Percentiles rank a stretch among this genome's conserved stretches.
phyloP scores from a whole-genome alignment of 1,140 invertebrate species.

The Drosophila elegans region DNA sequence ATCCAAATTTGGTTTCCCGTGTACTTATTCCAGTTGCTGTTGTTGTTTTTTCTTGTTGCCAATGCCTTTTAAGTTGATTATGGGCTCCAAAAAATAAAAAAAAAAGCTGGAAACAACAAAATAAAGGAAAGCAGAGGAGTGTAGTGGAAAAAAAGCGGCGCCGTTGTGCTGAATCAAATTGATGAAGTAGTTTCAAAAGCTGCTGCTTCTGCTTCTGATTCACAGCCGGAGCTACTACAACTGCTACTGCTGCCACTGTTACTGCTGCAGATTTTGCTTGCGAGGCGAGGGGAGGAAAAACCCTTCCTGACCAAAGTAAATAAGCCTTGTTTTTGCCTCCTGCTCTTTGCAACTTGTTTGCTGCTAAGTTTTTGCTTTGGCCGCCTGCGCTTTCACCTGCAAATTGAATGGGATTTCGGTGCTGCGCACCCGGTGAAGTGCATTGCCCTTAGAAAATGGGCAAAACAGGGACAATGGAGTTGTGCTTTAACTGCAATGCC shows the following conservation, averaged over 20 bases:
- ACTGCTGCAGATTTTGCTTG: constrained; percentile 7
- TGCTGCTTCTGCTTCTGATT: constrained; percentile 17
- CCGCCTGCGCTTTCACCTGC: constrained; percentile 48
- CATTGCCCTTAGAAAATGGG: constrained; percentile 45
- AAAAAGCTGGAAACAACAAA: constrained; percentile 2
- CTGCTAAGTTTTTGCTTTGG: constrained; percentile 46
- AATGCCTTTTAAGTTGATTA: constrained; percentile 79
- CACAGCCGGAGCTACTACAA: not conserved
- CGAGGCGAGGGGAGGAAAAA: constrained; percentile 32
- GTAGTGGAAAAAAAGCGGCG: constrained; percentile 32
- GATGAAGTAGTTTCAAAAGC: constrained; percentile 75
- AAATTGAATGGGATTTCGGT: constrained; percentile 73
- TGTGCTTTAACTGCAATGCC: constrained; percentile 33
- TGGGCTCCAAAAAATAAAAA: constrained; percentile 32
- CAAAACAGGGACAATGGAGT: constrained; percentile 36
- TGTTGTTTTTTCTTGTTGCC: constrained; percentile 49
- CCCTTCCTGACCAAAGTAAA: constrained; percentile 41
- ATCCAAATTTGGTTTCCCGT: constrained; percentile 9
- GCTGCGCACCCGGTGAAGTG: constrained; percentile 44
- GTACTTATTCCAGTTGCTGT: constrained; percentile 20
- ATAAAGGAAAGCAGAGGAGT: constrained; percentile 3
- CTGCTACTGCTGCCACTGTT: constrained; percentile 14
- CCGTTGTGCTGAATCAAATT: constrained; percentile 73
- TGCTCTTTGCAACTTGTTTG: constrained; percentile 75
- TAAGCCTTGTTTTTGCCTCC: constrained; percentile 70